Percentiles rank a stretch among this genome's conserved stretches.
These are phyloP conservation scores for Trisateles emortualis DNA, from an alignment of 2,888 invertebrate genomes.

Conservation along the genomic window DNA sequence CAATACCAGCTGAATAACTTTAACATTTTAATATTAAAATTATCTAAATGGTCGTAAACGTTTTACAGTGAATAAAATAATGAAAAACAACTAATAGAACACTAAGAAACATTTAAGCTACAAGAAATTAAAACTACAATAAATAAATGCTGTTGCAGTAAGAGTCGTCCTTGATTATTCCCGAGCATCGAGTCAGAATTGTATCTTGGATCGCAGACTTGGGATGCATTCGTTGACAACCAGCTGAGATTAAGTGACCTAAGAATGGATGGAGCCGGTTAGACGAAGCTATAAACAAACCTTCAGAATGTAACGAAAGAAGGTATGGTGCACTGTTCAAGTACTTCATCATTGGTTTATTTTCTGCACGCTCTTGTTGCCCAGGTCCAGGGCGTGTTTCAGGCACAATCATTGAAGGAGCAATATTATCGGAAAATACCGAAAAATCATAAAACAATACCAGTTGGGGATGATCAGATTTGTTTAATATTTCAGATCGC, in stretches of 20 bases:
- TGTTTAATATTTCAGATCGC: constrained; percentile 22
- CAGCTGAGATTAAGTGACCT: constrained; percentile 59
- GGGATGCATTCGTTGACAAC: constrained; percentile 63
- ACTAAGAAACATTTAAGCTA: constrained; percentile 43
- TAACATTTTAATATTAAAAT: constrained; percentile 40
- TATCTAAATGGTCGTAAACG: constrained; percentile 36
- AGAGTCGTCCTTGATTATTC: constrained; percentile 56
- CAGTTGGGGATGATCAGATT: constrained; percentile 51
- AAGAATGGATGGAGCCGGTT: constrained; percentile 69
- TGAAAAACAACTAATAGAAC: constrained; percentile 41
- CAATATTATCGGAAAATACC: constrained; percentile 50
- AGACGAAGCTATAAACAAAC: constrained; percentile 70
- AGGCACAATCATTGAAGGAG: constrained; percentile 48
- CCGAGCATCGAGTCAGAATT: constrained; percentile 64
- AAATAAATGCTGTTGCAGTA: constrained; percentile 74
- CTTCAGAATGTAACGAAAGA: constrained; percentile 67
- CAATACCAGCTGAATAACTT: neutral
- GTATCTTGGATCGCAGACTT: constrained; percentile 67
- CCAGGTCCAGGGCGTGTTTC: constrained; percentile 39
- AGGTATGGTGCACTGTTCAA: constrained; percentile 38
- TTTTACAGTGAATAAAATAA: constrained; percentile 31
- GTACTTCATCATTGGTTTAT: constrained; percentile 24
- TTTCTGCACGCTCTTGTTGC: constrained; percentile 1
- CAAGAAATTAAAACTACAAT: constrained; percentile 56
- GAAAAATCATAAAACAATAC: constrained; percentile 66